Evolutionary conservation across 1,140 invertebrate species (phyloP).

Genomic region (Tenebrio molitor): DNA sequence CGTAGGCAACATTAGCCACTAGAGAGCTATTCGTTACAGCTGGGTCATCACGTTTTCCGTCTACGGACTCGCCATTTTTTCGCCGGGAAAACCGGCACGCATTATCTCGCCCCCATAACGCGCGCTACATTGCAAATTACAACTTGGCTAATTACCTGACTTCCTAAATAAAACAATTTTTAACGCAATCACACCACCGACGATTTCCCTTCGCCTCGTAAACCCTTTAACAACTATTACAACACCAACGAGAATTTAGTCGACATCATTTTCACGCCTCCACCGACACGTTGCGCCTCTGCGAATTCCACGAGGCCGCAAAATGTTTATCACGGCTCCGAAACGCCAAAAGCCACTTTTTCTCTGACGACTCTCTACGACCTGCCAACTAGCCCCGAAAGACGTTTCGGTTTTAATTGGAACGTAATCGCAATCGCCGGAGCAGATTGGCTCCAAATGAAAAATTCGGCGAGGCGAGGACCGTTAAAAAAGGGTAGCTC

Average conservation of each 20-base stretch:
- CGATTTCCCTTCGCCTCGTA: too few species aligned
- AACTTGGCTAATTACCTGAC: conserved; percentile 13
- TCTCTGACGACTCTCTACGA: too few species aligned
- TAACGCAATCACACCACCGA: conserved; percentile 16
- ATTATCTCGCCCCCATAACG: conserved; percentile 28
- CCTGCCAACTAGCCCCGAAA: too few species aligned
- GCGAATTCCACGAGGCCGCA: too few species aligned
- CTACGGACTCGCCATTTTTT: conserved; percentile 42
- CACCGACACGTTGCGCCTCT: neutral
- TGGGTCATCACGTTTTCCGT: conserved; percentile 54
- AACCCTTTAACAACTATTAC: too few species aligned
- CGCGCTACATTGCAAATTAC: conserved; percentile 9
- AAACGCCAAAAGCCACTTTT: too few species aligned
- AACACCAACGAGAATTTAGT: too few species aligned
- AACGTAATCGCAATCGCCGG: neutral
- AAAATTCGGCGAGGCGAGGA: neutral
- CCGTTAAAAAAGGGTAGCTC: neutral
- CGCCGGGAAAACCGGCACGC: conserved; percentile 19
- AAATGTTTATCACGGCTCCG: too few species aligned
- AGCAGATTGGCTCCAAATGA: neutral
- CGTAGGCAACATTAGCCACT: conserved; percentile 57
- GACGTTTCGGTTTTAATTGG: neutral
- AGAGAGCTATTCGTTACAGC: conserved; percentile 57
- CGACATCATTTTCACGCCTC: conserved; percentile 16
- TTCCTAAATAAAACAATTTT: conserved; percentile 30